These are phyloP conservation scores for Papilio gigon DNA, from an alignment of 2,888 invertebrate species.

Conservation along the genomic window DNA sequence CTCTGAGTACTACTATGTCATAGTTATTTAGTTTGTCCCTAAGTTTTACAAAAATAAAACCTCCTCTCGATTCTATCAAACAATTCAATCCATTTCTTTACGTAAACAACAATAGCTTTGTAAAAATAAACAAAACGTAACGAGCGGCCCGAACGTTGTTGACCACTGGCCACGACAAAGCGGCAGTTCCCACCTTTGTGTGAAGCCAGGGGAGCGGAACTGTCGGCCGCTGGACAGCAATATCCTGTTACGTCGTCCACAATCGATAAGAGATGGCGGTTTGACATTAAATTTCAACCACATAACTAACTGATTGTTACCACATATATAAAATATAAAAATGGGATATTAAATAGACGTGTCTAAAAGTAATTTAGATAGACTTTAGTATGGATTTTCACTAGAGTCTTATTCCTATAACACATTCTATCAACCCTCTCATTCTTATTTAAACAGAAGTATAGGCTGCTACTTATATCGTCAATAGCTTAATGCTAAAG, in stretches of 20 bases:
- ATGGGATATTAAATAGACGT: slow-evolving; percentile 43
- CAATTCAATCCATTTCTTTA: slow-evolving; percentile 33
- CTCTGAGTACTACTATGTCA: background rate
- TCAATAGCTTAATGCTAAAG: no score
- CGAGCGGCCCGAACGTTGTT: slow-evolving; percentile 55
- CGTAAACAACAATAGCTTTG: slow-evolving; percentile 41
- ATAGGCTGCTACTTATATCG: no score
- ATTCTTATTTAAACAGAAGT: no score
- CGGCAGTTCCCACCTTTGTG: slow-evolving; percentile 67
- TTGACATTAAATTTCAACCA: slow-evolving; percentile 27
- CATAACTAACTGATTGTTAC: background rate
- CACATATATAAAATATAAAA: slow-evolving; percentile 39
- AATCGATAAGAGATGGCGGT: slow-evolving; percentile 41
- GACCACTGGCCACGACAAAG: slow-evolving; percentile 67
- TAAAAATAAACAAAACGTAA: slow-evolving; percentile 45
- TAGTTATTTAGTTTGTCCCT: background rate
- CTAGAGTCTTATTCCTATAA: no score
- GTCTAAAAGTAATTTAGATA: background rate
- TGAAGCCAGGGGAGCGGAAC: slow-evolving; percentile 62
- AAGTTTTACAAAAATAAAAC: background rate
- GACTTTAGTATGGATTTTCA: no score
- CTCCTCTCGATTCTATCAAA: background rate
- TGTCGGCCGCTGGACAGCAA: slow-evolving; percentile 63
- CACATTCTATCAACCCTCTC: no score
- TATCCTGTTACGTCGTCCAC: slow-evolving; percentile 66